phyloP scores from a whole-genome alignment of 2,797 vertebrate genomes.

The Pempheris klunzingeri region DNA sequence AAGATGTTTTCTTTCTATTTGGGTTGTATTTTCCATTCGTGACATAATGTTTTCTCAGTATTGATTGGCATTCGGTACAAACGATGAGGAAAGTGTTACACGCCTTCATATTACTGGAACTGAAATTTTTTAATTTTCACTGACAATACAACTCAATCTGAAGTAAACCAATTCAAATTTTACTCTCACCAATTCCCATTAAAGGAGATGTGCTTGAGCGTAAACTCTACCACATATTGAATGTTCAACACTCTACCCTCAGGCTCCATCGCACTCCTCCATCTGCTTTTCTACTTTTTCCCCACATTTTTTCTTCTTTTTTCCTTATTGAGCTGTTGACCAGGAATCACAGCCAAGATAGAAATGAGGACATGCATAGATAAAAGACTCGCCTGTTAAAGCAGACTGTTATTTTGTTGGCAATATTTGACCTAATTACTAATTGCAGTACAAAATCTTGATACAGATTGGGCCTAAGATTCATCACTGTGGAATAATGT shows the following conservation, averaged over 20 bases:
- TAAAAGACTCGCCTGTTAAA: slow-evolving; percentile 73
- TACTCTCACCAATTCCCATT: slow-evolving; percentile 22
- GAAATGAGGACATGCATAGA: slow-evolving; percentile 75
- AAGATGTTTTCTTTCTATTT: slow-evolving; percentile 71
- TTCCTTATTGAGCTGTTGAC: slow-evolving; percentile 50
- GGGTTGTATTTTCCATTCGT: slow-evolving; percentile 68
- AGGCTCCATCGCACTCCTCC: slow-evolving; percentile 38
- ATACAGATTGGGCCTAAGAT: slow-evolving; percentile 36
- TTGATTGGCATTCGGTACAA: slow-evolving; percentile 3
- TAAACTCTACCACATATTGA: slow-evolving; percentile 49
- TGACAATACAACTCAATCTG: slow-evolving; percentile 32
- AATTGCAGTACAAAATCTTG: slow-evolving; percentile 39
- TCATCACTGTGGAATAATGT: slow-evolving; percentile 7
- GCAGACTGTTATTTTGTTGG: slow-evolving; percentile 68
- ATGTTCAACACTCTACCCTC: slow-evolving; percentile 55
- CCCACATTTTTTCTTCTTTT: neutral
- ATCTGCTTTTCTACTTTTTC: slow-evolving; percentile 52
- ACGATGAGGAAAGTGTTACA: slow-evolving; percentile 12
- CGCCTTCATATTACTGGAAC: slow-evolving; percentile 4
- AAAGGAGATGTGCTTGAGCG: slow-evolving; percentile 49
- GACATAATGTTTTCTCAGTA: slow-evolving; percentile 18
- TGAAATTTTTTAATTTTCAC: slow-evolving; percentile 47
- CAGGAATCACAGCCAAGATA: slow-evolving; percentile 55
- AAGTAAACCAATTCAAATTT: slow-evolving; percentile 38
- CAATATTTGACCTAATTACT: slow-evolving; percentile 74